Conservation (phyloP, 2,113 vertebrate genomes). For the Orthochromis malagaraziensis region DNA sequence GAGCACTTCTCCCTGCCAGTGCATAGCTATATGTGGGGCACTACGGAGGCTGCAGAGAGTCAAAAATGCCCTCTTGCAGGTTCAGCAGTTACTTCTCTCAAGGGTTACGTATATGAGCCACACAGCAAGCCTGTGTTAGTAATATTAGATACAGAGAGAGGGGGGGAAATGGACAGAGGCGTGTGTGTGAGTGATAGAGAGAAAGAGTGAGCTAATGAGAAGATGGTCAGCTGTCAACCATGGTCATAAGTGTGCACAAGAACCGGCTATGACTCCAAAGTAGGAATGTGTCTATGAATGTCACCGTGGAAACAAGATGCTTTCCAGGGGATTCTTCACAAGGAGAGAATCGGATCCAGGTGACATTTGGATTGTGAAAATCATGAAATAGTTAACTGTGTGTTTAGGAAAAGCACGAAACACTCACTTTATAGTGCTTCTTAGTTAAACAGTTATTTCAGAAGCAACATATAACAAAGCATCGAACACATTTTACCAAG, state of each 20-base stretch:
- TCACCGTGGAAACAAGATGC: not conserved
- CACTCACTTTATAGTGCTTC: not conserved
- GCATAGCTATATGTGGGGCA: not conserved
- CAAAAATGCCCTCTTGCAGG: not conserved
- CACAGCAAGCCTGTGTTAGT: not conserved
- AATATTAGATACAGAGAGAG: constrained; percentile 6
- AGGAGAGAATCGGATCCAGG: not conserved
- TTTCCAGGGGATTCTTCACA: not conserved
- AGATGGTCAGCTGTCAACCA: constrained; percentile 47
- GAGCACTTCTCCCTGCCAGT: not conserved
- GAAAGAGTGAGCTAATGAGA: constrained; percentile 25
- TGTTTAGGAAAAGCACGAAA: not conserved
- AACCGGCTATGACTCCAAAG: not conserved
- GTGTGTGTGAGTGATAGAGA: not conserved
- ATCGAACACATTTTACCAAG: not conserved
- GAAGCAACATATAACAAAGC: not conserved
- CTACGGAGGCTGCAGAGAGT: not conserved
- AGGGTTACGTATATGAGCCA: not conserved
- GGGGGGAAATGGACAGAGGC: not conserved
- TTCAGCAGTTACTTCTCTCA: not conserved
- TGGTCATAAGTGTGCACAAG: not conserved
- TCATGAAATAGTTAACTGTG: not conserved
- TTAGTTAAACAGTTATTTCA: not conserved
- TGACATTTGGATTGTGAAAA: not conserved
- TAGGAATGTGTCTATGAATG: constrained; percentile 19